Percentiles rank a stretch among this genome's conserved stretches.
These are phyloP conservation scores for Spodoptera picta DNA, from an alignment of 2,888 invertebrate genomes.

Conservation along the genomic window DNA sequence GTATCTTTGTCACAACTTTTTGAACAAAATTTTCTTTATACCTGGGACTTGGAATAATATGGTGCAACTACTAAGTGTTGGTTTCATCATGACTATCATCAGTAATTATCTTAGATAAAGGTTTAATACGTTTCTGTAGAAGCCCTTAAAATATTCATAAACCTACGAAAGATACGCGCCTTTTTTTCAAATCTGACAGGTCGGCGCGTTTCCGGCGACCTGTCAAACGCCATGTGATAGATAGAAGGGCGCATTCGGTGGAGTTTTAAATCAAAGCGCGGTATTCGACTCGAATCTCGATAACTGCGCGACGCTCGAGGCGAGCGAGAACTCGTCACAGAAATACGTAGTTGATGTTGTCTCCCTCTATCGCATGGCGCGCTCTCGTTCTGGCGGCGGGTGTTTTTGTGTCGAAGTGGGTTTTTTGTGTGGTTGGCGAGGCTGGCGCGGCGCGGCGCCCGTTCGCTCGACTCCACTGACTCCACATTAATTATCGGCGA, in stretches of 20 bases:
- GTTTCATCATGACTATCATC: slow-evolving; percentile 39
- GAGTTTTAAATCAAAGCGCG: slow-evolving; percentile 88
- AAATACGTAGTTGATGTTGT: slow-evolving; percentile 80
- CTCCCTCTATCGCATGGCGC: slow-evolving; percentile 69
- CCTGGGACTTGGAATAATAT: slow-evolving; percentile 34
- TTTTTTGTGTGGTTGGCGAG: slow-evolving; percentile 83
- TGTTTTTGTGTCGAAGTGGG: slow-evolving; percentile 88
- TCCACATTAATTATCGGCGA: slow-evolving; percentile 87
- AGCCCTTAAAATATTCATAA: slow-evolving; percentile 58
- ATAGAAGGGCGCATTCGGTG: slow-evolving; percentile 87
- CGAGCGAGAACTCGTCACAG: slow-evolving; percentile 85
- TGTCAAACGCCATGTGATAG: slow-evolving; percentile 89
- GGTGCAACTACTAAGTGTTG: slow-evolving; percentile 59
- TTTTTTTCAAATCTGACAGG: slow-evolving; percentile 85
- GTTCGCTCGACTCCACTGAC: slow-evolving; percentile 80
- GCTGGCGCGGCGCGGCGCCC: slow-evolving; percentile 79
- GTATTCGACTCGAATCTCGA: slow-evolving; percentile 82
- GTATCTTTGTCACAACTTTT: slow-evolving; percentile 16
- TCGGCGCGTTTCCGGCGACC: slow-evolving; percentile 84
- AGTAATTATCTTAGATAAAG: slow-evolving; percentile 47
- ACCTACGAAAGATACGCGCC: slow-evolving; percentile 73
- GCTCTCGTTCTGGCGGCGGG: slow-evolving; percentile 79
- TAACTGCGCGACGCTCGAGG: slow-evolving; percentile 84
- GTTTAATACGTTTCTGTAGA: slow-evolving; percentile 29
- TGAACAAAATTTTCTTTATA: slow-evolving; percentile 9